Base-by-base conservation (phyloP, 2,888 invertebrate species). In the Protonemura montana region DNA sequence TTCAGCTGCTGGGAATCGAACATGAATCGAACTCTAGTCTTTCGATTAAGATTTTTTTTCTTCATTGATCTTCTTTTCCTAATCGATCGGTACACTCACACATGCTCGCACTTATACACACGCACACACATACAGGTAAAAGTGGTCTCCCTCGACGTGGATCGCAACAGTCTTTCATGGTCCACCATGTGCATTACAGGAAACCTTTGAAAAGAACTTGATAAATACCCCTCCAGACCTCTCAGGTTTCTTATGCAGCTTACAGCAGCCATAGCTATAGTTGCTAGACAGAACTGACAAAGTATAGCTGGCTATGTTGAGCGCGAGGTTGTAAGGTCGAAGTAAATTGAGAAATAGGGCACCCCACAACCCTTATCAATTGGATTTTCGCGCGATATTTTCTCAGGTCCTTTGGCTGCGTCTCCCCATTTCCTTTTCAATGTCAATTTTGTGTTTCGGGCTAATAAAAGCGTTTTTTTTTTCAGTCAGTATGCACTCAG, bases 171-270 rank as follows among this genome's bases (percentile, higher is more conserved):
- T 59, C 59, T 59, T 59, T 21, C 59, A 59, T 16, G 21, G 16
- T 21, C 59, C 59, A 59, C 59, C 59, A 59, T 59, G 59, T 59
- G 59, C 59, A 59, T 59, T 59, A 59, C 59, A 59, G 59, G 59
- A 59, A 59, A 59, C 59, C 59, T 59, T 59, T 59, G 59, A 59
- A 59, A 59, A 59, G 59, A 59, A 59, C 59, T 59, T 59, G 59
- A 59, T 59, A 59, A 59, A 59, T 59, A 59, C 59, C 59, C n/a
- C 59, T 59, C 59, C 13, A 59, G 59, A 21, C 59, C 59, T 3
- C 59, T 59, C 59, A 21, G 59, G 59, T 59, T 59, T 21, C 59
- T 59, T 59, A 59, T 59, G 59, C 59, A 7, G 59, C 59, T 59
- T 59, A 13, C 59, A 59, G 59, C 59, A 59, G 59, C 59, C 21